Evolutionary conservation across 1,140 invertebrate genomes (phyloP).

Genomic region (Aricia agestis): DNA sequence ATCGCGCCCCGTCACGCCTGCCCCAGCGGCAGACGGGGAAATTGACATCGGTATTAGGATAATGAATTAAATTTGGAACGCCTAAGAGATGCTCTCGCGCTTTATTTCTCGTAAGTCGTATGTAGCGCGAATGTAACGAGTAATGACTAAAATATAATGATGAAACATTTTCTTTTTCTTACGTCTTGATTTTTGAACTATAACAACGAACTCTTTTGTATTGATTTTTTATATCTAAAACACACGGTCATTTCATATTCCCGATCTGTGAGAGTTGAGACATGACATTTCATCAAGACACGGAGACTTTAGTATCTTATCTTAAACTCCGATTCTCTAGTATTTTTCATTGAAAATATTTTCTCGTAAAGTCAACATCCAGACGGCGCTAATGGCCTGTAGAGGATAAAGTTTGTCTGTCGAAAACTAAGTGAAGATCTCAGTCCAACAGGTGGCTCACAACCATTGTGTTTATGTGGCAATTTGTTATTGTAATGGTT

Average conservation of each 20-base stretch:
- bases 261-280: too few relatives aligned
- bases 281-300: too few relatives aligned
- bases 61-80: slow-evolving; percentile 34
- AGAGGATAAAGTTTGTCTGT: background rate
- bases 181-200: too few relatives aligned
- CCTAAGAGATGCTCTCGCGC: slow-evolving; percentile 5
- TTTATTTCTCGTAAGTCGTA: background rate
- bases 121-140: too few relatives aligned
- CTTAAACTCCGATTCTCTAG: background rate
- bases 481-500: background rate
- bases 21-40: slow-evolving; percentile 29
- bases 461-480: background rate
- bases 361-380: background rate
- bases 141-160: too few relatives aligned
- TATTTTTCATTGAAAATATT: background rate
- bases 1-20: slow-evolving; percentile 38
- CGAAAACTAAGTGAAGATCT: slow-evolving; percentile 3
- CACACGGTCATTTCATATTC: too few relatives aligned
- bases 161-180: too few relatives aligned
- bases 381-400: background rate
- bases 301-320: background rate
- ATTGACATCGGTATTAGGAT: slow-evolving; percentile 38
- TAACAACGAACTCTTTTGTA: too few relatives aligned
- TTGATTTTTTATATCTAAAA: too few relatives aligned
- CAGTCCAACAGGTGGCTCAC: background rate